phyloP scores from a whole-genome alignment of 1,140 invertebrate species.

The Nephotettix cincticeps region DNA sequence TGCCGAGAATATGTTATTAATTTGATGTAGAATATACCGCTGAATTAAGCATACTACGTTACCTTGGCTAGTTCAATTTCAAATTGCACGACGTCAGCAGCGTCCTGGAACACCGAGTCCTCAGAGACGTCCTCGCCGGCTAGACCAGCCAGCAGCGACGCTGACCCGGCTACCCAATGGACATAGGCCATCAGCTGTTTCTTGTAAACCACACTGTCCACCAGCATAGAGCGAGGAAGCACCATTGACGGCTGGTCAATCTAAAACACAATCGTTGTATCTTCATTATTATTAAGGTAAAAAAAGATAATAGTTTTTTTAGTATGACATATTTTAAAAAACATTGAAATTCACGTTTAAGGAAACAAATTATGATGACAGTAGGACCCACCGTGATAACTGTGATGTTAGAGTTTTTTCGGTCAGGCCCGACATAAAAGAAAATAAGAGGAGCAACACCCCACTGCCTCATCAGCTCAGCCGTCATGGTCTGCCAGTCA shows the following conservation, averaged over 20 bases:
- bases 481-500: constrained; percentile 42
- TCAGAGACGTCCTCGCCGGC: constrained; percentile 20
- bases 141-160: constrained; percentile 35
- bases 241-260: constrained; percentile 56
- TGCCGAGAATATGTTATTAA: too few species aligned
- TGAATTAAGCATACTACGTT: too few species aligned
- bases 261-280: constrained; percentile 42
- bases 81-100: constrained; percentile 56
- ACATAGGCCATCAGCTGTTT: constrained; percentile 51
- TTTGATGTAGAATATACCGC: too few species aligned
- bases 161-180: constrained; percentile 49
- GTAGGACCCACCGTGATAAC: constrained; percentile 39
- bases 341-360: too few species aligned
- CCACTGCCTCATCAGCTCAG: constrained; percentile 35
- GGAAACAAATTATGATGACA: too few species aligned
- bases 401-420: constrained; percentile 43
- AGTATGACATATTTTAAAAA: too few species aligned
- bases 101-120: constrained; percentile 46
- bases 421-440: constrained; percentile 42
- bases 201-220: constrained; percentile 44
- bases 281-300: neutral
- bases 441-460: constrained; percentile 38
- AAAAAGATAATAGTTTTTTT: neutral
- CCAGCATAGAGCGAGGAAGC: constrained; percentile 55
- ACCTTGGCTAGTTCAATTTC: constrained; percentile 62